A percentile compares a stretch with the other conserved stretches of the same genome.
Evolutionary conservation across 2,113 vertebrate genomes (phyloP).

Genomic region (Anolis sagrei): DNA sequence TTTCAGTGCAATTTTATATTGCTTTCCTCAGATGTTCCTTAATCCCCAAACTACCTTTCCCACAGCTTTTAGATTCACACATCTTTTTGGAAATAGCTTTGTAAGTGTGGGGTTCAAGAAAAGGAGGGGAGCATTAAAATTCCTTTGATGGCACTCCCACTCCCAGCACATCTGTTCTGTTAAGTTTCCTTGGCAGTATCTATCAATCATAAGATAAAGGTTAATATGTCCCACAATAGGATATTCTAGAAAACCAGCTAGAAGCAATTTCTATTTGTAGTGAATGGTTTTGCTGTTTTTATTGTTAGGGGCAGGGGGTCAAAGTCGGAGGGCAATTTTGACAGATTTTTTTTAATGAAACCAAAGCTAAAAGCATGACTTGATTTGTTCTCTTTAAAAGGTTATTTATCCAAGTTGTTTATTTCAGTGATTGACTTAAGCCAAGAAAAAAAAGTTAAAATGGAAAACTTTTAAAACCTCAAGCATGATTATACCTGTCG

Average conservation of each 20-base stretch:
- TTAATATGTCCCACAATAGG: constrained; percentile 50
- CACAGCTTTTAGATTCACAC: constrained; percentile 59
- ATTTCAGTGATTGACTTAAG: background rate
- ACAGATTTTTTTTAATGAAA: background rate
- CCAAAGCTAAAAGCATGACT: constrained; percentile 7
- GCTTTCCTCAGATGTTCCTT: constrained; percentile 65
- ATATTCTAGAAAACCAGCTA: constrained; percentile 56
- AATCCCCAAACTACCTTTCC: constrained; percentile 54
- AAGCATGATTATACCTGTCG: constrained; percentile 7
- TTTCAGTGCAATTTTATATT: constrained; percentile 71
- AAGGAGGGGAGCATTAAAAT: constrained; percentile 49
- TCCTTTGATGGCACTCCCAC: constrained; percentile 57
- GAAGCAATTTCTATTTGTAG: constrained; percentile 37
- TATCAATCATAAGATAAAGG: constrained; percentile 65
- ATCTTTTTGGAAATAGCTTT: constrained; percentile 69
- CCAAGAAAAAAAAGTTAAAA: constrained; percentile 10
- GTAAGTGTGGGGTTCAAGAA: constrained; percentile 42
- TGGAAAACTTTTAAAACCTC: constrained; percentile 14
- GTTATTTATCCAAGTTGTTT: constrained; percentile 15
- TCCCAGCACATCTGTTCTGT: constrained; percentile 52
- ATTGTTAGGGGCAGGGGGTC: constrained; percentile 30
- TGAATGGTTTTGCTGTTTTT: constrained; percentile 39
- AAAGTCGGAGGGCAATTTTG: background rate
- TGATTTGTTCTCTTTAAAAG: background rate
- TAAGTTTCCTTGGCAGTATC: constrained; percentile 54